Evolutionary conservation across 2,113 vertebrate genomes (phyloP).

Genomic region (Plecturocebus donacophilus): DNA sequence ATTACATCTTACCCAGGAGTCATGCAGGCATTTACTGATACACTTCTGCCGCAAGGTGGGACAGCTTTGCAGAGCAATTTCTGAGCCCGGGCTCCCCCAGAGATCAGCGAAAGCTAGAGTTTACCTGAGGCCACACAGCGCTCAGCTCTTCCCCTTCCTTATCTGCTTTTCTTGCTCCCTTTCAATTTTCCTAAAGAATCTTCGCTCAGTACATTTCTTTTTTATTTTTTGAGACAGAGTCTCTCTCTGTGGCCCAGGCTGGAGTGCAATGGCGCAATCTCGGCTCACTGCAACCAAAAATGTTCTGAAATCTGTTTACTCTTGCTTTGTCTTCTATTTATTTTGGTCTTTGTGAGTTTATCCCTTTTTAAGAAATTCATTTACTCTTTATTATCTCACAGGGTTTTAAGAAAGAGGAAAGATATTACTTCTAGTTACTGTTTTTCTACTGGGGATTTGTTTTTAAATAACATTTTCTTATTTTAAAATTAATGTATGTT

Average conservation of each 20-base stretch:
- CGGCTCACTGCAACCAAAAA: not conserved
- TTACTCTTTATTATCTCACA: not conserved
- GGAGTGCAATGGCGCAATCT: too few relatives aligned
- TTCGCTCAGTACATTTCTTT: not conserved
- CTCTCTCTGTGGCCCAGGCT: too few relatives aligned
- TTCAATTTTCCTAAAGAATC: not conserved
- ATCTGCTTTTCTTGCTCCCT: not conserved
- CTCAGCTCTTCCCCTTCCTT: not conserved
- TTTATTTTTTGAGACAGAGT: too few relatives aligned
- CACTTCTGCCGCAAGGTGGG: not conserved
- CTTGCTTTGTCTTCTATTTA: not conserved
- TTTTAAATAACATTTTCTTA: slow-evolving; percentile 52
- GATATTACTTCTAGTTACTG: not conserved
- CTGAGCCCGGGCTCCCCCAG: not conserved
- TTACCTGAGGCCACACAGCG: not conserved
- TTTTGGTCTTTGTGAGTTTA: not conserved
- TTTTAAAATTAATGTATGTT: slow-evolving; percentile 40
- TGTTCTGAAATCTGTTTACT: not conserved
- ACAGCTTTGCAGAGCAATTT: not conserved
- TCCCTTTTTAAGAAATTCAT: not conserved
- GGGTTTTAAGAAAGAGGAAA: not conserved
- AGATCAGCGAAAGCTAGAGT: not conserved
- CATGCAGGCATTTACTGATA: not conserved
- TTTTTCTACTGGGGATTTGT: not conserved
- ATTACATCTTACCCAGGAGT: not conserved